Evolutionary conservation across 2,797 vertebrate genomes (phyloP).

Genomic region (Eulemur rubriventer): DNA sequence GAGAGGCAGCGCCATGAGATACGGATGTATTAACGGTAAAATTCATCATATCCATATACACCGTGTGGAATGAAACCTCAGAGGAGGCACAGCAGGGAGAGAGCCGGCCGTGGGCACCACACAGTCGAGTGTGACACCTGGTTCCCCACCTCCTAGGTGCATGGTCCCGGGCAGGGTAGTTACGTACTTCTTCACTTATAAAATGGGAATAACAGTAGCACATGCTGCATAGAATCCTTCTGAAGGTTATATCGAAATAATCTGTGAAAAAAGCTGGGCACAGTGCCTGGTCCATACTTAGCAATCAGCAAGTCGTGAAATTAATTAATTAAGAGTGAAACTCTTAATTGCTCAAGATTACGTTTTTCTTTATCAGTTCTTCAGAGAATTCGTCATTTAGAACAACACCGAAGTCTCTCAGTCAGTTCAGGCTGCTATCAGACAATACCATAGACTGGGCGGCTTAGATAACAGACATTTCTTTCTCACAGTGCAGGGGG

Average conservation of each 20-base stretch:
- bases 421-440: not conserved
- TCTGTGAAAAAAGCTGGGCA: not conserved
- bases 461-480: not conserved
- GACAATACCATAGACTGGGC: not conserved
- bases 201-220: not conserved
- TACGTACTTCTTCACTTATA: too few species aligned
- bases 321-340: not conserved
- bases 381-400: not conserved
- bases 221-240: not conserved
- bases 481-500: too few species aligned
- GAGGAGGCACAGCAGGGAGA: not conserved
- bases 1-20: not conserved
- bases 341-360: not conserved
- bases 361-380: not conserved
- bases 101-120: too few species aligned
- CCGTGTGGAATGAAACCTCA: rapidly evolving
- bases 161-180: rapidly evolving
- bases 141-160: not conserved
- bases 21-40: not conserved
- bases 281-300: not conserved
- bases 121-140: not conserved
- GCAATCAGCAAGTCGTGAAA: not conserved
- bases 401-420: not conserved
- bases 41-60: not conserved
- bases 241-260: not conserved